Evolutionary conservation across 2,113 vertebrate genomes (phyloP), one percentile per base, ranked within the genome.

Genomic region (Proteles cristata): DNA sequence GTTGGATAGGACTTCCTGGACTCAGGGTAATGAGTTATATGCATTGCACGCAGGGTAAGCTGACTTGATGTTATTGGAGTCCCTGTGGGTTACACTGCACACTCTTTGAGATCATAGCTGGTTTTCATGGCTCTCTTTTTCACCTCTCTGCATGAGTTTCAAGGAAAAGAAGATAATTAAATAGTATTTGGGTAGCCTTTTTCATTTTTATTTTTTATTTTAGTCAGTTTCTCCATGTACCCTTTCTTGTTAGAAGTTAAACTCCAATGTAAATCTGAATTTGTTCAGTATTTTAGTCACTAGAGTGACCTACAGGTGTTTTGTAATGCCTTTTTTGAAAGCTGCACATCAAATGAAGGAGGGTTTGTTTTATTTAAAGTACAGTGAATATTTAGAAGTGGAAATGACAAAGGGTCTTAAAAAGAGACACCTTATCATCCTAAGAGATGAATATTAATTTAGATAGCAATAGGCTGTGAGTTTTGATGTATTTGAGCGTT

Each of bases 321-420:
- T 95, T 96, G 45, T 73, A 96, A 91, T 93, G 15, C 25, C 17
- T 69, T 96, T 93, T 90, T 92, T 84, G 87, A 93, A 82, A 82
- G 39, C 26, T 77, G 28, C 26, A 48, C 17, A n/a, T 95, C 43
- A 87, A 58, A 68, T 77, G 11, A 96, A 96, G 45, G 71, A 0
- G 92, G 28, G 35, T 81, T 90, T 16, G 39, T 93, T 80, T 95
- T 50, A 90, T 85, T 71, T 31, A 9, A 89, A 96, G 45, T 93
- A 25, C 66, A 12, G 6, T 76, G 66, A 43, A n/a, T 74, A 66
- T 58, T 88, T 94, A 87, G 23, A 91, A 86, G 45, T 94, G 55
- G 90, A 94, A 63, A 95, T 43, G 17, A 73, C 26, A 86, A 23
- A 87, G 90, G 39, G 58, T 85, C 43, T 92, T 94, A 73, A 93